Percentiles rank a stretch among this genome's conserved stretches.
These are phyloP conservation scores for Scelioninae gen. 2 DNA, from an alignment of 2,888 invertebrate species.

Conservation along the genomic window DNA sequence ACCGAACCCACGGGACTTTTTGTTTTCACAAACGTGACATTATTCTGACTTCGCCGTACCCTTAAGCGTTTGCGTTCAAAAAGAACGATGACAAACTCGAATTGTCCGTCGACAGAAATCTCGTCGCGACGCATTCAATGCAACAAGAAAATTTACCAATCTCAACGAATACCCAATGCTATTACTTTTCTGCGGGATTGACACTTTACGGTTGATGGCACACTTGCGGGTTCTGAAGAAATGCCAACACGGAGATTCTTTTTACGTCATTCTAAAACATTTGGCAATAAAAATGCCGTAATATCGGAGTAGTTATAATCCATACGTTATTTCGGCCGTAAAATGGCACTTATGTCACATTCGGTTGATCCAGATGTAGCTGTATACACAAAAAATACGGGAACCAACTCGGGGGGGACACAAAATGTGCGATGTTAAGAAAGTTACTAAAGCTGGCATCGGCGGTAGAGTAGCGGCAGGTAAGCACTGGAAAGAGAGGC, in stretches of 20 bases:
- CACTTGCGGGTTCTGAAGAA: conserved; percentile 8
- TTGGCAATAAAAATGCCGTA: background rate
- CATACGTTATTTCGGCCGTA: background rate
- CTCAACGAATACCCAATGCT: too few relatives aligned
- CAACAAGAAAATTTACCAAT: too few relatives aligned
- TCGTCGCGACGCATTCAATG: too few relatives aligned
- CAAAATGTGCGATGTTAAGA: conserved; percentile 35
- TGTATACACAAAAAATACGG: background rate
- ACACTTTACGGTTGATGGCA: conserved; percentile 9
- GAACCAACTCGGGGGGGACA: conserved; percentile 11
- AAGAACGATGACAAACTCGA: too few relatives aligned
- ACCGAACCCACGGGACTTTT: too few relatives aligned
- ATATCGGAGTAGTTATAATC: background rate
- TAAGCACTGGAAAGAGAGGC: conserved; percentile 44
- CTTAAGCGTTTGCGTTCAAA: too few relatives aligned
- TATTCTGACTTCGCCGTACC: too few relatives aligned
- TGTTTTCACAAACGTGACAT: too few relatives aligned
- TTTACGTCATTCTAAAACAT: conserved; percentile 23
- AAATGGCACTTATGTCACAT: conserved; percentile 11
- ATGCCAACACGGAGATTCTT: background rate
- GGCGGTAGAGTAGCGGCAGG: conserved; percentile 22
- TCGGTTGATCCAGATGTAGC: conserved; percentile 23
- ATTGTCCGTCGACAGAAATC: too few relatives aligned
- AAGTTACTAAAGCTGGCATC: conserved; percentile 46
- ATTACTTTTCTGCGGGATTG: background rate